phyloP scores from a whole-genome alignment of 2,113 vertebrate genomes.

The Copsychus sechellarum region DNA sequence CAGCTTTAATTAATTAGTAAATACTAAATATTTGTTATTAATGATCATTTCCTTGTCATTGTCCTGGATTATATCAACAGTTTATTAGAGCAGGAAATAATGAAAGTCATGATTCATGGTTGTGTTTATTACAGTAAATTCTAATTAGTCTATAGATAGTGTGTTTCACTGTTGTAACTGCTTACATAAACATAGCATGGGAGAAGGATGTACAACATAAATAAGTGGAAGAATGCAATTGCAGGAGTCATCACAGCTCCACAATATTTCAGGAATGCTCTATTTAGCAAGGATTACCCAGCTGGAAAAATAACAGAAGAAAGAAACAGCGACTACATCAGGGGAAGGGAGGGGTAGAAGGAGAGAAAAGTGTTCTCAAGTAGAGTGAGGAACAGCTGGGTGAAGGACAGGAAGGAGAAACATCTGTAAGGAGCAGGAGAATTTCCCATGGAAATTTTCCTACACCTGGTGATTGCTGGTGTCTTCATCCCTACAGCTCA shows the following conservation, averaged over 20 bases:
- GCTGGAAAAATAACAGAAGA: background rate
- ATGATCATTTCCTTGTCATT: background rate
- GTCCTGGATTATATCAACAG: background rate
- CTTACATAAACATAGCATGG: background rate
- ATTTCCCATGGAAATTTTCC: fast-evolving
- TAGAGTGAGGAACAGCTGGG: fast-evolving
- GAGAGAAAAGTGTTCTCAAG: background rate
- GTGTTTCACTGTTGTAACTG: background rate
- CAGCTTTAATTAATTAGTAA: background rate
- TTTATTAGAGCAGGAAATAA: background rate
- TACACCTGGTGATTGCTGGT: background rate
- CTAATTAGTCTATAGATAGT: background rate
- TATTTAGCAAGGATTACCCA: background rate
- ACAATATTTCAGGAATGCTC: background rate
- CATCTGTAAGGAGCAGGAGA: background rate
- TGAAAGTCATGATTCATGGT: background rate
- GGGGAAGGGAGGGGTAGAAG: background rate
- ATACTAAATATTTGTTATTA: background rate
- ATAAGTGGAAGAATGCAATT: background rate
- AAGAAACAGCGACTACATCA: background rate
- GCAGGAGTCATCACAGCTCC: background rate
- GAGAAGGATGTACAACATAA: background rate
- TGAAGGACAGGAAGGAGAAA: background rate
- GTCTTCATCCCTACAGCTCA: background rate
- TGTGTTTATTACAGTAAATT: constrained; percentile 7